phyloP scores from a whole-genome alignment of 2,113 vertebrate species.

The Daboia siamensis region DNA sequence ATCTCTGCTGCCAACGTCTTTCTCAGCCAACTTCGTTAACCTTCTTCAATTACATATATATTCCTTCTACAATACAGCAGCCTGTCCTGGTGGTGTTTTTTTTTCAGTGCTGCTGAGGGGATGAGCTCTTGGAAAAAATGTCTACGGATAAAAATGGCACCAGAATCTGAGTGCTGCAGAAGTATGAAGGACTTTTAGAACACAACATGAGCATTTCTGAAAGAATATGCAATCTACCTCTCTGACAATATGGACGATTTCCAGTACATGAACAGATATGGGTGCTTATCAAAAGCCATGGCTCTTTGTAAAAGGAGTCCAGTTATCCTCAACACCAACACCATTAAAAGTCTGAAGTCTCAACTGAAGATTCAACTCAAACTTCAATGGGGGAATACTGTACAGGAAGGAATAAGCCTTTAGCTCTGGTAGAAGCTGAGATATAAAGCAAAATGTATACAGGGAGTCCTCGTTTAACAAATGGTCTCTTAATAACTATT shows the following conservation, averaged over 20 bases:
- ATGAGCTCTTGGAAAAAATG: constrained; percentile 2
- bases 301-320: too few species aligned
- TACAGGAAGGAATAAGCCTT: too few species aligned
- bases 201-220: not conserved
- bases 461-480: too few species aligned
- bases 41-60: not conserved
- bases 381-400: too few species aligned
- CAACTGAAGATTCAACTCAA: too few species aligned
- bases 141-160: not conserved
- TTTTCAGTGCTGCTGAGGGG: not conserved
- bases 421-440: too few species aligned
- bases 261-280: too few species aligned
- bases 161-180: not conserved
- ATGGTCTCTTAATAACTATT: too few species aligned
- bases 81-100: not conserved
- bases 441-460: too few species aligned
- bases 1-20: not conserved
- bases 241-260: not conserved
- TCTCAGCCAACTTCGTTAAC: not conserved
- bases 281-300: too few species aligned
- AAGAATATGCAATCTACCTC: not conserved
- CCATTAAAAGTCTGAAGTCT: too few species aligned
- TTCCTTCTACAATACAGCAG: not conserved
- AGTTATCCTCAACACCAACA: too few species aligned
- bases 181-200: not conserved